These are phyloP conservation scores for Agrochola lychnidis DNA, from an alignment of 2,888 invertebrate genomes.

Conservation along the genomic window DNA sequence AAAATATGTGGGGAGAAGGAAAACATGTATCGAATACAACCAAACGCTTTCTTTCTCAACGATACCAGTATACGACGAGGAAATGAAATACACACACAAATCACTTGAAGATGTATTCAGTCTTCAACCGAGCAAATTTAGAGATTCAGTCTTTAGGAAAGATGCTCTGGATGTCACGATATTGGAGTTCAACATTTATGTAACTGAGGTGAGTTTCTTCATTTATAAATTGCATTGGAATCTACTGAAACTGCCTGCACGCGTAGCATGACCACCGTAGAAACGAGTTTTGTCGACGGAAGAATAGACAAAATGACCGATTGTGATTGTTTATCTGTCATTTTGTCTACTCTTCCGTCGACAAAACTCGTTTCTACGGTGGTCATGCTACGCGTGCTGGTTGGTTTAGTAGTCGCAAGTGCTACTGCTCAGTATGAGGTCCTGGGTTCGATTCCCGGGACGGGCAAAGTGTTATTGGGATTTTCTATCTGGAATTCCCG, in stretches of 20 bases:
- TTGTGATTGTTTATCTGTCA: too few relatives aligned
- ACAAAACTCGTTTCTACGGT: too few relatives aligned
- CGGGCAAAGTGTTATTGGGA: too few relatives aligned
- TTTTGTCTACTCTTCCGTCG: too few relatives aligned
- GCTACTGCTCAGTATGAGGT: background rate
- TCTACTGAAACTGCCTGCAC: background rate
- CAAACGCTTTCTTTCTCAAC: conserved; percentile 26
- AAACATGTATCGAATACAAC: background rate
- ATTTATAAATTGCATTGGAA: background rate
- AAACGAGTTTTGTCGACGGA: too few relatives aligned
- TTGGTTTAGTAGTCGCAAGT: background rate
- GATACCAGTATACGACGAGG: conserved; percentile 24
- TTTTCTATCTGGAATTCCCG: too few relatives aligned
- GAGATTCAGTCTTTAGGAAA: background rate
- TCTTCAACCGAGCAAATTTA: conserved; percentile 26
- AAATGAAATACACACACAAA: conserved; percentile 9
- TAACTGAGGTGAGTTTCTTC: conserved; percentile 38
- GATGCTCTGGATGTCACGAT: background rate
- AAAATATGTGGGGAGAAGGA: background rate
- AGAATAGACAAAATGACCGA: too few relatives aligned
- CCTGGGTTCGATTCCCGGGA: background rate
- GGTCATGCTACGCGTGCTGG: too few relatives aligned
- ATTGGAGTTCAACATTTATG: conserved; percentile 32
- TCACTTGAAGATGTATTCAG: conserved; percentile 32
- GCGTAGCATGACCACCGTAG: too few relatives aligned